Evolutionary conservation across 2,888 invertebrate genomes (phyloP).

Genomic region (Leucozona laternaria): DNA sequence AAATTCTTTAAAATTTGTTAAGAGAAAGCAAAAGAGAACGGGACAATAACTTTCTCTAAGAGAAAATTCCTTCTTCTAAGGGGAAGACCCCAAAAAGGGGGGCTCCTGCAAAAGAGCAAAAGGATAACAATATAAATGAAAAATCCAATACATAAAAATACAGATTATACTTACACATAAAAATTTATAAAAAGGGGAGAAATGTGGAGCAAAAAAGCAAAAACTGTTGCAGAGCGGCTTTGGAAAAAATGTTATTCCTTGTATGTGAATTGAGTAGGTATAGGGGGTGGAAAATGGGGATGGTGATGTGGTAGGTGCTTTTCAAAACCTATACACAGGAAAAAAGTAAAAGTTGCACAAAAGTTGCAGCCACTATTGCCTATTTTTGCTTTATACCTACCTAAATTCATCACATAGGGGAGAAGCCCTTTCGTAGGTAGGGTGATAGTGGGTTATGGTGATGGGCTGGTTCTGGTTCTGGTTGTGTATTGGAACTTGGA

Average conservation of each 20-base stretch:
- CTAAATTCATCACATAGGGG: background rate
- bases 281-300: background rate
- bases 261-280: background rate
- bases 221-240: conserved; percentile 52
- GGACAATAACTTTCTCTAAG: conserved; percentile 17
- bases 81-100: conserved; percentile 13
- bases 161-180: conserved; percentile 50
- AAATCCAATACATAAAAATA: conserved; percentile 69
- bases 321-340: conserved; percentile 63
- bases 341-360: conserved; percentile 66
- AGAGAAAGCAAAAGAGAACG: conserved; percentile 27
- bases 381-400: conserved; percentile 38
- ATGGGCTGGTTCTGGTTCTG: no score
- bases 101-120: conserved; percentile 34
- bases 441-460: conserved; percentile 1
- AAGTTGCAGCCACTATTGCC: conserved; percentile 63
- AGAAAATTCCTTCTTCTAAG: background rate
- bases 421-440: conserved; percentile 19
- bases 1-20: conserved; percentile 4
- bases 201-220: conserved; percentile 34
- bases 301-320: background rate
- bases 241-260: conserved; percentile 39
- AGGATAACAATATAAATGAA: conserved; percentile 43
- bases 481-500: conserved; percentile 7
- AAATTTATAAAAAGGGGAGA: conserved; percentile 38